Evolutionary conservation across 2,113 vertebrate genomes (phyloP).

Genomic region (Lipotes vexillifer): DNA sequence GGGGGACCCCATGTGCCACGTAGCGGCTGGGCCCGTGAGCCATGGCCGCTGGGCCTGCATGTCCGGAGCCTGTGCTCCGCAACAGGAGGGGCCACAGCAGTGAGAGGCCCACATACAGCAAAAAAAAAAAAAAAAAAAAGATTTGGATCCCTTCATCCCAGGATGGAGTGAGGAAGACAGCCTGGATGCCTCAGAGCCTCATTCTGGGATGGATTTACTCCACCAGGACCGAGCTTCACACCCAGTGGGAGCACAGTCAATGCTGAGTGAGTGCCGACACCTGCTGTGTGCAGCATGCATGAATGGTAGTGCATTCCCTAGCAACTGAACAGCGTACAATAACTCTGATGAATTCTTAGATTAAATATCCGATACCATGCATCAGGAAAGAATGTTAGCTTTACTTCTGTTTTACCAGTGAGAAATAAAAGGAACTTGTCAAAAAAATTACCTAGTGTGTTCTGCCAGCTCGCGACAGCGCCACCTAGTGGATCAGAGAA

Average conservation of each 20-base stretch:
- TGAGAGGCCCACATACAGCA: too few species aligned
- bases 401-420: neutral
- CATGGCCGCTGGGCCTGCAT: too few species aligned
- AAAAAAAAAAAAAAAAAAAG: too few species aligned
- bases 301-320: neutral
- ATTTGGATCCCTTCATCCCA: neutral
- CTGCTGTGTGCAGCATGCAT: accelerated
- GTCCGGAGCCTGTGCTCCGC: too few species aligned
- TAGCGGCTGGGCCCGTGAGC: too few species aligned
- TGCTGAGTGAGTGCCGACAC: accelerated
- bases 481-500: neutral
- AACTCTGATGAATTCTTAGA: neutral
- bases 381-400: neutral
- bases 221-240: neutral
- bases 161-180: neutral
- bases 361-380: neutral
- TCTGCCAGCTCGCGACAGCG: neutral
- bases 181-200: neutral
- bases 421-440: neutral
- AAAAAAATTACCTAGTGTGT: neutral
- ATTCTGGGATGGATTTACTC: neutral
- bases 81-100: too few species aligned
- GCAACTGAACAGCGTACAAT: neutral
- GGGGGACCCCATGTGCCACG: too few species aligned
- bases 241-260: accelerated